Evolutionary conservation across 2,113 vertebrate species (phyloP).

Genomic region (Motacilla tschutschensis): DNA sequence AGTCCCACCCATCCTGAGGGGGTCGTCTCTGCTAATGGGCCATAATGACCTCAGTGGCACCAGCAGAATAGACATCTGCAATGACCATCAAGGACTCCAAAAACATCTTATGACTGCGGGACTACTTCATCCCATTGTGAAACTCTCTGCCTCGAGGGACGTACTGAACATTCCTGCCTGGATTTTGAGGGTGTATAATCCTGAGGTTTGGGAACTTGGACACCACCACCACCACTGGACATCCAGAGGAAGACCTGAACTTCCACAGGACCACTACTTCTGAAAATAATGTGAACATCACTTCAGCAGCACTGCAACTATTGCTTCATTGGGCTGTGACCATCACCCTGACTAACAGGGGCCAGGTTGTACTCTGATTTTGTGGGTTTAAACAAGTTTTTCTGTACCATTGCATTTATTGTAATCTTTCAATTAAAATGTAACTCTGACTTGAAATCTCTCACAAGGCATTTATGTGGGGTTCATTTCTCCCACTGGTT

Average conservation of each 20-base stretch:
- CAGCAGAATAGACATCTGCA: background rate
- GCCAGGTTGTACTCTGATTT: background rate
- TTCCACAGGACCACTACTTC: background rate
- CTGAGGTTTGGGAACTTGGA: background rate
- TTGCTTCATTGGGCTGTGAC: background rate
- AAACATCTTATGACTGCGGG: background rate
- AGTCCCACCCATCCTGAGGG: background rate
- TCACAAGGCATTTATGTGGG: fast-evolving
- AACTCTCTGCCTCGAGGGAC: fast-evolving
- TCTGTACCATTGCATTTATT: background rate
- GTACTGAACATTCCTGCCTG: background rate
- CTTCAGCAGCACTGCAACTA: background rate
- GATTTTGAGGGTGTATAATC: background rate
- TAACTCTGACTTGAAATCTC: background rate
- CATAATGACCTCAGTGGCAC: background rate
- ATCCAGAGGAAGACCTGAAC: background rate
- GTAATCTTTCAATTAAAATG: background rate
- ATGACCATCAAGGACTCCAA: background rate
- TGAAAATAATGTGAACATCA: background rate
- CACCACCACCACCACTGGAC: background rate
- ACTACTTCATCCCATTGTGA: background rate
- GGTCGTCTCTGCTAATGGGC: background rate
- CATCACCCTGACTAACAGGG: fast-evolving
- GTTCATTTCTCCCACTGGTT: background rate
- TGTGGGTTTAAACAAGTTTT: background rate